phyloP scores from a whole-genome alignment of 1,140 invertebrate species.

The Pseudomyrmex concolor region DNA sequence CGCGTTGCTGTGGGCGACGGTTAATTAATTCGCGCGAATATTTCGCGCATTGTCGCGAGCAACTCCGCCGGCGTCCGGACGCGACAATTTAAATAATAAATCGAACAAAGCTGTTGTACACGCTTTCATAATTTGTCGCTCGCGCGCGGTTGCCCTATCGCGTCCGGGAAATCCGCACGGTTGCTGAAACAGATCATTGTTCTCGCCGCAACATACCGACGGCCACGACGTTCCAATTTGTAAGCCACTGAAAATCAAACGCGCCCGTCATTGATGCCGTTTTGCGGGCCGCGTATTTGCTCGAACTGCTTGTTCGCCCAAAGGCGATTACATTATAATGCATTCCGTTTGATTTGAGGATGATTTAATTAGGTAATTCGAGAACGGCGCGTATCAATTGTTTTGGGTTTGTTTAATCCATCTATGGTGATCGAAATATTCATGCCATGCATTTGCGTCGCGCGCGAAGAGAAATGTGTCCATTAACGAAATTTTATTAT shows the following conservation, averaged over 20 bases:
- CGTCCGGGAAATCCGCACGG: not conserved
- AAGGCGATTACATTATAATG: conserved; percentile 29
- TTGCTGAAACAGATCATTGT: not conserved
- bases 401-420: conserved; percentile 43
- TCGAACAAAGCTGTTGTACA: not conserved
- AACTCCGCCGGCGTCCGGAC: not conserved
- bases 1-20: conserved; percentile 40
- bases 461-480: not conserved
- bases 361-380: conserved; percentile 35
- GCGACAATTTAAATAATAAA: conserved; percentile 3
- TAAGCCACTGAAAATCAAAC: conserved; percentile 58
- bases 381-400: not conserved
- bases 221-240: conserved; percentile 16
- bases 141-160: too few relatives aligned
- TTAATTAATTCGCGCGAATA: conserved; percentile 46
- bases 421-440: conserved; percentile 16
- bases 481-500: conserved; percentile 52
- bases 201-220: not conserved
- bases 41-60: conserved; percentile 34
- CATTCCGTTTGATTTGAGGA: conserved; percentile 57
- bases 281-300: conserved; percentile 50
- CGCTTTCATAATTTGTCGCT: not conserved
- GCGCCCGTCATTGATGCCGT: conserved; percentile 35
- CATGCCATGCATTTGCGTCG: not conserved
- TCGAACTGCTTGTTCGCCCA: conserved; percentile 13